Conservation (phyloP, 1,140 invertebrate genomes). For the Tetranychus cinnabarinus region DNA sequence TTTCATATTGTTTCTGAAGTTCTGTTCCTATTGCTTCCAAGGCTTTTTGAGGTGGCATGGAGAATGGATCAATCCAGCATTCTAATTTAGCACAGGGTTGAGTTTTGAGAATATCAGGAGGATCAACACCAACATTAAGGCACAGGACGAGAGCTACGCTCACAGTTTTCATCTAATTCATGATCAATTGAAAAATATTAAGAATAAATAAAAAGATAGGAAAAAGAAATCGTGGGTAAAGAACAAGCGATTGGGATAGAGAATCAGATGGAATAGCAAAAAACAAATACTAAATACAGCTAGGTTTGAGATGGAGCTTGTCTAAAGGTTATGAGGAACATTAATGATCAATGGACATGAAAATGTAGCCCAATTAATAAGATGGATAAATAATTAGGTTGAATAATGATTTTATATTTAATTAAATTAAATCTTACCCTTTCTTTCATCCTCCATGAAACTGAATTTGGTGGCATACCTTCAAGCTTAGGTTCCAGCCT, state of each 20-base stretch:
- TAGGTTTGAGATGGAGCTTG: no score
- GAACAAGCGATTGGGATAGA: background rate
- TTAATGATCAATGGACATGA: no score
- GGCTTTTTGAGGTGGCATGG: constrained; percentile 72
- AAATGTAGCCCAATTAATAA: no score
- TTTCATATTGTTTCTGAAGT: constrained; percentile 83
- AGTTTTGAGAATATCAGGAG: constrained; percentile 90
- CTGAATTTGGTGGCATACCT: background rate
- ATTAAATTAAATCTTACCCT: background rate
- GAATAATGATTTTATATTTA: background rate
- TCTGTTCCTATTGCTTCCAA: constrained; percentile 71
- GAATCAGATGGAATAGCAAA: background rate
- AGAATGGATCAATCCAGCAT: constrained; percentile 72
- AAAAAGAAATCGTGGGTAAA: no score
- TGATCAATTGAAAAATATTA: background rate
- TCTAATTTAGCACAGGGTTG: constrained; percentile 82
- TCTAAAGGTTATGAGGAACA: no score
- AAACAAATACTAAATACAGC: background rate
- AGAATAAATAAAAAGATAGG: no score
- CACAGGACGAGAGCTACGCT: constrained; percentile 93
- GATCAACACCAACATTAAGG: constrained; percentile 94
- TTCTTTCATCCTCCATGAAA: background rate
- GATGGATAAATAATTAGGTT: background rate
- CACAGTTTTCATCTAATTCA: constrained; percentile 82
- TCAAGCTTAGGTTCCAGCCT: background rate